These are phyloP conservation scores for Scaptomyza reducta DNA, from an alignment of 2,888 invertebrate species.

Conservation along the genomic window DNA sequence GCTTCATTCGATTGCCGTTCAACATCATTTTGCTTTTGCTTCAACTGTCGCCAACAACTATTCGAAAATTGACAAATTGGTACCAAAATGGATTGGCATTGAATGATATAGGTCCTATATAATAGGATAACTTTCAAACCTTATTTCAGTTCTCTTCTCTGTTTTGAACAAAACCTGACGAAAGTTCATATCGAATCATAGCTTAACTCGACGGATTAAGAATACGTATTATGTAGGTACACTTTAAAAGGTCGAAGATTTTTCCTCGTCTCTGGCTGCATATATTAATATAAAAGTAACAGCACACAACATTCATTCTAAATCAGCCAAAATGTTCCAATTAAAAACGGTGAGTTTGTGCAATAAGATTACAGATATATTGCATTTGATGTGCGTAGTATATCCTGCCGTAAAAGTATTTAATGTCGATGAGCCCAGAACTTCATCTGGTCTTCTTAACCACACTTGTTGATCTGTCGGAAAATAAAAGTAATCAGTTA, in stretches of 20 bases:
- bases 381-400: constrained; percentile 8
- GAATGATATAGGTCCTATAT: background rate
- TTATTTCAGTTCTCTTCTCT: background rate
- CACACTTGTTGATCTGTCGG: constrained; percentile 73
- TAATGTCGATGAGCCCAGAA: constrained; percentile 6
- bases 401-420: constrained; percentile 13
- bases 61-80: no score
- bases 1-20: constrained; percentile 10
- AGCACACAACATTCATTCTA: background rate
- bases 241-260: background rate
- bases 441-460: constrained; percentile 81
- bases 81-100: no score
- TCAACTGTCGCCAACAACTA: background rate
- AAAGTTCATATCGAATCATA: background rate
- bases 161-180: no score
- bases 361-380: constrained; percentile 23
- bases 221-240: background rate
- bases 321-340: constrained; percentile 16
- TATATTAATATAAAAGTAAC: background rate
- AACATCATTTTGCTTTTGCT: background rate
- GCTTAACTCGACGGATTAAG: background rate
- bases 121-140: background rate
- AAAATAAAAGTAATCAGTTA: background rate
- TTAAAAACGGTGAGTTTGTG: constrained; percentile 33
- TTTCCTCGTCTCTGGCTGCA: background rate